These are phyloP conservation scores for Ovis canadensis DNA, from an alignment of 2,113 vertebrate genomes.

Conservation along the genomic window DNA sequence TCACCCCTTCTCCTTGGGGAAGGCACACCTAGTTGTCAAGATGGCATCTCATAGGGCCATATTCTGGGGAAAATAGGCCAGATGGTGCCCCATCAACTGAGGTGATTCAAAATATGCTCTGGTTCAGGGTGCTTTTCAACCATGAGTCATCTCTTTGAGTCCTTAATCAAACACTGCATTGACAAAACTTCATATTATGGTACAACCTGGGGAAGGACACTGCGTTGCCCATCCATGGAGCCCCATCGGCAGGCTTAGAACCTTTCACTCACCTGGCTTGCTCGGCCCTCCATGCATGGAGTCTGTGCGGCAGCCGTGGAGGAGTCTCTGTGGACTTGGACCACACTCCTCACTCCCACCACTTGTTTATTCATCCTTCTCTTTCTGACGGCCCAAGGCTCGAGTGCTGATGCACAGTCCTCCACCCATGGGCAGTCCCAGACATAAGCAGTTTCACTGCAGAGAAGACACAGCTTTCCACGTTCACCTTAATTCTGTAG, in stretches of 20 bases:
- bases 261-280: rapidly evolving
- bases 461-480: no score
- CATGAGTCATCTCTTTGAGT: neutral
- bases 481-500: neutral
- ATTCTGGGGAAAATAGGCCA: neutral
- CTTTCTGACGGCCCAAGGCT: neutral
- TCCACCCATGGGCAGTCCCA: no score
- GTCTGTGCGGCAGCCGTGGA: neutral
- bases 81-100: neutral
- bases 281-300: rapidly evolving
- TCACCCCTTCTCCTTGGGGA: rapidly evolving
- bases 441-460: no score
- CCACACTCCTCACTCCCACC: rapidly evolving
- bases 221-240: neutral
- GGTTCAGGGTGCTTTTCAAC: neutral
- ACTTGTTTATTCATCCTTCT: neutral
- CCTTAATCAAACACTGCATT: rapidly evolving
- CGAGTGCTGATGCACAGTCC: rapidly evolving
- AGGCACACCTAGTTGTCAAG: rapidly evolving
- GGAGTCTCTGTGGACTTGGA: neutral
- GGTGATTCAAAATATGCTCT: neutral
- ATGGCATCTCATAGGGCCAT: rapidly evolving
- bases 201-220: neutral
- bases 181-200: neutral
- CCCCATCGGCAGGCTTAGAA: neutral